A percentile compares a stretch with the other conserved stretches of the same genome.
phyloP scores from a whole-genome alignment of 2,113 vertebrate species.

The Colossoma macropomum region DNA sequence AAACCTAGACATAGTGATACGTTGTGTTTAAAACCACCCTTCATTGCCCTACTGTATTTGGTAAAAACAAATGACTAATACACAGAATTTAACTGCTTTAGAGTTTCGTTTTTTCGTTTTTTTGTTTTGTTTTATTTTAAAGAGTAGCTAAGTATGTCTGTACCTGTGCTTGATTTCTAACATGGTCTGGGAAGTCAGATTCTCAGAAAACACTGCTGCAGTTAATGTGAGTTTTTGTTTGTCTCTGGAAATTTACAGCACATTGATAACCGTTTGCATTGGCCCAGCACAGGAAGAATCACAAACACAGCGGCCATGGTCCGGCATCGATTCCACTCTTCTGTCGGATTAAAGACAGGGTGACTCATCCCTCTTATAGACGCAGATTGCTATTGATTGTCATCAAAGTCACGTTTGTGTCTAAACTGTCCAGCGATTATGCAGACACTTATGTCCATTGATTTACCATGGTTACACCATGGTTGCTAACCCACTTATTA shows the following conservation, averaged over 20 bases:
- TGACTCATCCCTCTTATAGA: slow-evolving; percentile 18
- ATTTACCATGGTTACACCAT: background rate
- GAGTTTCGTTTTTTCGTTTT: too few species aligned
- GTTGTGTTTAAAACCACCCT: too few species aligned
- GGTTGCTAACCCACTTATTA: background rate
- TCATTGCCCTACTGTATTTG: too few species aligned
- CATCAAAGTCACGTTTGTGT: slow-evolving; percentile 14
- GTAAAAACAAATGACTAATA: background rate
- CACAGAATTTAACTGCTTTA: background rate
- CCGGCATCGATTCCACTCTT: slow-evolving; percentile 32
- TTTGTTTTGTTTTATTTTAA: background rate
- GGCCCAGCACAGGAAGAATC: background rate
- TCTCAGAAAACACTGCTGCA: background rate
- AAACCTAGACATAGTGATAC: too few species aligned
- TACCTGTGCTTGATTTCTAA: background rate
- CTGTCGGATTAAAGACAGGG: slow-evolving; percentile 17
- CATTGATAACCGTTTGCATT: background rate
- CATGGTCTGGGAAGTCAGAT: background rate
- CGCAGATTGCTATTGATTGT: slow-evolving; percentile 40
- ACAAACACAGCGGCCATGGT: background rate
- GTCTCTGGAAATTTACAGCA: slow-evolving; percentile 4
- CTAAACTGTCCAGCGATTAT: slow-evolving; percentile 2
- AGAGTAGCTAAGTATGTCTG: background rate
- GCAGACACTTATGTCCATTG: background rate
- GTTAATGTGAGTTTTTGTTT: slow-evolving; percentile 1